Evolutionary conservation across 2,113 vertebrate genomes (phyloP).

Genomic region (Sula dactylatra): DNA sequence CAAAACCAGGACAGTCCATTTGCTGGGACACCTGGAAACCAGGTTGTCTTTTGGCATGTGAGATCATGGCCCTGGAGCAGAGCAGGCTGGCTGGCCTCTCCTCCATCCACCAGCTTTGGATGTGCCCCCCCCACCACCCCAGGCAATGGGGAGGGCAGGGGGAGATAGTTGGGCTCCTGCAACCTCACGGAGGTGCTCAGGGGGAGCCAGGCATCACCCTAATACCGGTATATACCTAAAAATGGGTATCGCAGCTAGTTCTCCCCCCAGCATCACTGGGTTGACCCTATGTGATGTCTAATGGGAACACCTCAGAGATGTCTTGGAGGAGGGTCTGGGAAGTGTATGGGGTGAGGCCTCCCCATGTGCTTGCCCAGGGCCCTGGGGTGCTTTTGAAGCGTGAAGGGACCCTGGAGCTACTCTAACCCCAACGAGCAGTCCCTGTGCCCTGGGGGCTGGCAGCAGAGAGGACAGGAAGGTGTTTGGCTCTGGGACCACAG

Average conservation of each 20-base stretch:
- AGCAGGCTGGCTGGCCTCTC: neutral
- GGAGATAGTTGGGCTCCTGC: neutral
- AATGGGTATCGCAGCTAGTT: neutral
- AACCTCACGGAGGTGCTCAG: fast-evolving
- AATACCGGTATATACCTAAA: neutral
- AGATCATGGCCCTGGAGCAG: fast-evolving
- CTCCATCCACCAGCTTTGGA: fast-evolving
- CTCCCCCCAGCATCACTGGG: fast-evolving
- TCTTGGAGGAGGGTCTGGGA: neutral
- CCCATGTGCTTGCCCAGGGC: neutral
- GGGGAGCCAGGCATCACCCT: neutral
- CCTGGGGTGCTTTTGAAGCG: neutral
- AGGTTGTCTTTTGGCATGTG: neutral
- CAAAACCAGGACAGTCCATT: neutral
- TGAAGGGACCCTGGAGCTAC: neutral
- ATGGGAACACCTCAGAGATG: neutral
- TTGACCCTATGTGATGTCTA: neutral
- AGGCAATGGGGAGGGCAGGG: neutral
- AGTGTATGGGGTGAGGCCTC: neutral
- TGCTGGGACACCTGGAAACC: neutral
- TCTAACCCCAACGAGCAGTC: neutral
- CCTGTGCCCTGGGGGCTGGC: too few species aligned
- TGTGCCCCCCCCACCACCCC: fast-evolving
- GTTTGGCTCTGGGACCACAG: neutral
- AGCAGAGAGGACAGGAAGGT: neutral